Base-by-base conservation (phyloP, 2,888 invertebrate genomes). In the Diplazon laetatorius region DNA sequence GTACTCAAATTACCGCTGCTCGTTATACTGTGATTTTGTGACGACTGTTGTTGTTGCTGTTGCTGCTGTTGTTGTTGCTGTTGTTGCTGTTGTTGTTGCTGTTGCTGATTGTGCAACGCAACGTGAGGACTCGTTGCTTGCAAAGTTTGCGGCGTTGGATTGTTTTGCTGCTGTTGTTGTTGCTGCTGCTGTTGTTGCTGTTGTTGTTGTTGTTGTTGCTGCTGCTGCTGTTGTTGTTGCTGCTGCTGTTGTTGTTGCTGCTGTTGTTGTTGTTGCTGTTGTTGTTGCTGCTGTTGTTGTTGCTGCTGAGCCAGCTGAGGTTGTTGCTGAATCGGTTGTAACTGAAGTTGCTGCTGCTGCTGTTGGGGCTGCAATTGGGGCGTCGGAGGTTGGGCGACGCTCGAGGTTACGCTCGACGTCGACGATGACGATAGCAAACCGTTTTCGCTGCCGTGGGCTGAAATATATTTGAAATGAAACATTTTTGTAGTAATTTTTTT, bases 361-460 rank as follows among this genome's bases (percentile, higher is more conserved):
- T 73, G 74, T 30, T 77, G 85, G 80, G 85, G 88, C 81, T 89
- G 91, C 42, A 70, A 46, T 39, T 70, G 74, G 16, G 75, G 78
- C 12, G 78, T 79, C 42, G 90, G 90, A 81, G 88, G 88, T 89
- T 89, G 92, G 87, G 89, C 85, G 73, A 88, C 85, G 71, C 82
- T 89, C 22, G 88, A 87, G 66, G 87, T 86, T 69, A 89, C 86
- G 55, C 82, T 89, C 73, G 89, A 87, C 68, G 88, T 85, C 25
- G 89, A 87, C 42, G 88, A 88, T 35, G 90, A 88, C 25, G 90
- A 87, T 63, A 89, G 65, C 60, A 91, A 83, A 80, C 91, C 91
- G 84, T 92, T 92, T 85, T 91, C 92, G 80, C 89, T 90, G 82
- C 87, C 90, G 79, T 91, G 91, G 82, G 90, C 91, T 92, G 79